Percentiles rank a stretch among this genome's conserved stretches.
phyloP scores from a whole-genome alignment of 53 echinoderm and acorn worm genomes.

The Hippasteria phrygiana region DNA sequence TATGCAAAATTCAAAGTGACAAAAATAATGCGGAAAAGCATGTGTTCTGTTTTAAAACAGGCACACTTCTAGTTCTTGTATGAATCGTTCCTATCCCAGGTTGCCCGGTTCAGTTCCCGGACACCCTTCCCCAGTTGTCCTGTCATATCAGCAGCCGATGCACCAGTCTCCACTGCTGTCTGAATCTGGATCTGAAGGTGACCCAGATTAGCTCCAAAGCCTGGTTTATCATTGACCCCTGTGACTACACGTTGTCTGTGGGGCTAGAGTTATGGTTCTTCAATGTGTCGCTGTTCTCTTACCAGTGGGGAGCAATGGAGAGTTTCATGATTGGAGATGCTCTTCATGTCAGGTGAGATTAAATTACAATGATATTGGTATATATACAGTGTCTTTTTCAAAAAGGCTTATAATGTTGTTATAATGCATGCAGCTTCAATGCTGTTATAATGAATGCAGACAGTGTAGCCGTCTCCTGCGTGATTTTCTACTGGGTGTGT shows the following conservation, averaged over 20 bases:
- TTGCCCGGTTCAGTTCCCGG: constrained; percentile 24
- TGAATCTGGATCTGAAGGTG: background rate
- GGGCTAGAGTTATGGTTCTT: constrained; percentile 5
- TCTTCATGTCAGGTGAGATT: background rate
- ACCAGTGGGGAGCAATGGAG: constrained; percentile 26
- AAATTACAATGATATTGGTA: too few species aligned
- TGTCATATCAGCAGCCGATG: constrained; percentile 1
- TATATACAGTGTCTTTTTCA: background rate
- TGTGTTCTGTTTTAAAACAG: too few species aligned
- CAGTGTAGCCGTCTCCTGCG: too few species aligned
- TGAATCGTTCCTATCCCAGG: background rate
- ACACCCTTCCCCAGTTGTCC: background rate
- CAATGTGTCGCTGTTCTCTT: constrained; percentile 27
- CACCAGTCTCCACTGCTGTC: constrained; percentile 32
- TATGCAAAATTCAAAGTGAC: too few species aligned
- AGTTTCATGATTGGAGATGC: constrained; percentile 10
- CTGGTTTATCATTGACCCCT: constrained; percentile 20
- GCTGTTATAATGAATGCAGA: too few species aligned
- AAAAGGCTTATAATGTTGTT: background rate
- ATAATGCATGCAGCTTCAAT: background rate
- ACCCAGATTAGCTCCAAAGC: constrained; percentile 30
- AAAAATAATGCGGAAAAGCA: too few species aligned
- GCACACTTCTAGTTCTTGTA: too few species aligned
- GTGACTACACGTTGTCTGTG: constrained; percentile 13
- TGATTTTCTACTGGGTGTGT: too few species aligned